A percentile compares a stretch with the other conserved stretches of the same genome.
phyloP scores from a whole-genome alignment of 2,113 vertebrate genomes.

The Tragelaphus buxtoni region DNA sequence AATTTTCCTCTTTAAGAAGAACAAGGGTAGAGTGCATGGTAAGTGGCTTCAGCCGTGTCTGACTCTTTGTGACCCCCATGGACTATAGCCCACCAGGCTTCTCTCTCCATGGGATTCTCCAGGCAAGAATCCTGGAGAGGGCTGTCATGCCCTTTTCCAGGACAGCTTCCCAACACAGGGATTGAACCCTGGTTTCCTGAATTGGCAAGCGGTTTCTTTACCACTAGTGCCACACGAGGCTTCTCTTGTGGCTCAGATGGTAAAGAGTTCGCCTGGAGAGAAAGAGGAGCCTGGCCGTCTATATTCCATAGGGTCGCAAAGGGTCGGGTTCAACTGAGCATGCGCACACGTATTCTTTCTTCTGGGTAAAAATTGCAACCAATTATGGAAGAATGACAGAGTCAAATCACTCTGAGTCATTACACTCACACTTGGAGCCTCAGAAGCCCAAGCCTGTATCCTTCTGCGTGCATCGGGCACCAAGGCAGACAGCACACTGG shows the following conservation, averaged over 20 bases:
- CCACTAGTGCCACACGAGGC: not conserved
- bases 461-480: rapidly evolving
- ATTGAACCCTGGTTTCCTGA: not conserved
- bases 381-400: too few species aligned
- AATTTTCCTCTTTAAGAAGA: not conserved
- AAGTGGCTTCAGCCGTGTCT: not conserved
- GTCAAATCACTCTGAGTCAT: not conserved
- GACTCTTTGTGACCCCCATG: not conserved
- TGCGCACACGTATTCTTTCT: not conserved
- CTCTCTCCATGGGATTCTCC: not conserved
- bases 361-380: not conserved
- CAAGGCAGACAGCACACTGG: rapidly evolving
- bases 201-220: not conserved
- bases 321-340: rapidly evolving
- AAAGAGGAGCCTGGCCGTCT: not conserved
- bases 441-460: not conserved
- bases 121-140: not conserved
- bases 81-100: not conserved
- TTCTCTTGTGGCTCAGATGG: rapidly evolving
- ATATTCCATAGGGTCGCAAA: rapidly evolving
- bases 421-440: not conserved
- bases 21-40: not conserved
- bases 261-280: rapidly evolving
- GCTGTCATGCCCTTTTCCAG: not conserved
- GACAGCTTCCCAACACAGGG: not conserved